Conservation (phyloP, 2,113 vertebrate species). For the Myrmecophaga tridactyla region DNA sequence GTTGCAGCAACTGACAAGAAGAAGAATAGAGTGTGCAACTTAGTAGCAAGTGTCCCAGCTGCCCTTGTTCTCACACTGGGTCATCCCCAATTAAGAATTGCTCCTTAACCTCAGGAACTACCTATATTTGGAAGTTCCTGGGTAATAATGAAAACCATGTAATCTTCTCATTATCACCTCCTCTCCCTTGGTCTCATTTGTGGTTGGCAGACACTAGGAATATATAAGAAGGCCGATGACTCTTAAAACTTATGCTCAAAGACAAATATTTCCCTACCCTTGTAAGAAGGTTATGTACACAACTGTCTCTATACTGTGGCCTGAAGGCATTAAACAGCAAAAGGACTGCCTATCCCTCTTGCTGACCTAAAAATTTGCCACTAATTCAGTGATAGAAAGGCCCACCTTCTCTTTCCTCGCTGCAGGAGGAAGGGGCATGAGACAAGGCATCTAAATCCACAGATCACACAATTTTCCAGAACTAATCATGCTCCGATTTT, state of each 20-base stretch:
- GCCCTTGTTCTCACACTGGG: neutral
- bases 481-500: neutral
- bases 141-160: neutral
- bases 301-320: neutral
- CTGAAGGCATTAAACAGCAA: slow-evolving; percentile 10
- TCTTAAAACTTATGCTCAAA: neutral
- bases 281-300: neutral
- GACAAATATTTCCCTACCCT: neutral
- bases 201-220: neutral
- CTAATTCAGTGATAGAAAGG: neutral
- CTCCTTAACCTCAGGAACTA: neutral
- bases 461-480: neutral
- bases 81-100: neutral
- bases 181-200: neutral
- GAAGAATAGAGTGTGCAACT: neutral
- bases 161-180: neutral
- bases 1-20: neutral
- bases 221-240: neutral
- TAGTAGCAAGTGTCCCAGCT: neutral
- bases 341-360: neutral
- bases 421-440: neutral
- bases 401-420: neutral
- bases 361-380: neutral
- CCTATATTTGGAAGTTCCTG: neutral
- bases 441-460: neutral